A percentile compares a stretch with the other conserved stretches of the same genome.
These are phyloP conservation scores for Dimorphilus gyrociliatus DNA, from an alignment of 2,888 invertebrate genomes.

Conservation along the genomic window DNA sequence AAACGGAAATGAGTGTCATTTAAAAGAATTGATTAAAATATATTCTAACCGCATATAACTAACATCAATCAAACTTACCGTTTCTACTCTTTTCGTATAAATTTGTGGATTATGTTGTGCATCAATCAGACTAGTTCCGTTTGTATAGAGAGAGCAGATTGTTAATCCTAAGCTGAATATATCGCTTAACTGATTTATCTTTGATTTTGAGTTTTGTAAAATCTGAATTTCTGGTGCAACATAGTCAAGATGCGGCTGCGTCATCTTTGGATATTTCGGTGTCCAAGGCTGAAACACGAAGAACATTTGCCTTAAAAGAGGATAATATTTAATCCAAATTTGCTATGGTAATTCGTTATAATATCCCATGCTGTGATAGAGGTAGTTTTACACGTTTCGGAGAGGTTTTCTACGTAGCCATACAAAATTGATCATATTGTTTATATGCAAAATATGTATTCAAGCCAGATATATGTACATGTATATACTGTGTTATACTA, in stretches of 20 bases:
- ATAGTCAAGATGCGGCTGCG: conserved; percentile 85
- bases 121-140: conserved; percentile 70
- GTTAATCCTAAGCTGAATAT: conserved; percentile 92
- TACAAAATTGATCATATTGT: too few species aligned
- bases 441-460: too few species aligned
- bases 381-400: too few species aligned
- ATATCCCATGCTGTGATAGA: too few species aligned
- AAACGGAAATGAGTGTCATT: too few species aligned
- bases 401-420: too few species aligned
- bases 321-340: too few species aligned
- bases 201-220: conserved; percentile 31
- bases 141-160: conserved; percentile 78
- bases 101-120: conserved; percentile 72
- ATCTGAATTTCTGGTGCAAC: conserved; percentile 83
- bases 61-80: conserved; percentile 53
- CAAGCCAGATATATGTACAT: too few species aligned
- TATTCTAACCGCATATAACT: too few species aligned
- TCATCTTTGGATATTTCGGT: conserved; percentile 69
- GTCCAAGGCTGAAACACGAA: conserved; percentile 74
- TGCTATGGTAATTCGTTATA: too few species aligned
- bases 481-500: too few species aligned
- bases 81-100: conserved; percentile 75
- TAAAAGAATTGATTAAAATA: conserved; percentile 1
- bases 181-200: conserved; percentile 70
- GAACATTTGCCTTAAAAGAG: too few species aligned